Conservation (phyloP, 1,140 invertebrate genomes). For the Drosophila chauvacae region DNA sequence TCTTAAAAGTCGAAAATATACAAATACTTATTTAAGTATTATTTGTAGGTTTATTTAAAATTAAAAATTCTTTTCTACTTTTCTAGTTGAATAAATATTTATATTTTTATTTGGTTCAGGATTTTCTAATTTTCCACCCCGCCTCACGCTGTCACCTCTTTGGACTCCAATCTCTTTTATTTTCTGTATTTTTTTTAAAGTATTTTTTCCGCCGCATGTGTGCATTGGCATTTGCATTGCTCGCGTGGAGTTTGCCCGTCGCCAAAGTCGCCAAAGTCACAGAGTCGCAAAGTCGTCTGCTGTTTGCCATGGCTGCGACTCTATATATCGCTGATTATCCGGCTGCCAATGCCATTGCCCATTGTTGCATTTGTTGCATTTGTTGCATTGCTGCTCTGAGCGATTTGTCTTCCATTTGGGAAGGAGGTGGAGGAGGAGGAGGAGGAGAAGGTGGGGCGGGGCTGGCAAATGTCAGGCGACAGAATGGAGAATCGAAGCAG, state of each 20-base stretch:
- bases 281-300: conserved; percentile 39
- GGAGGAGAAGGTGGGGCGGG: neutral
- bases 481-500: conserved; percentile 67
- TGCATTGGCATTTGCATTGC: conserved; percentile 80
- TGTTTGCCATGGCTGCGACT: conserved; percentile 16
- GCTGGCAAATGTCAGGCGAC: conserved; percentile 59
- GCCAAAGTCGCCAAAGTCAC: conserved; percentile 38
- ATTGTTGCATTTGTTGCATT: conserved; percentile 52
- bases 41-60: neutral
- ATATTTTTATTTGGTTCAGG: no score
- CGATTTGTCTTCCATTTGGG: conserved; percentile 75
- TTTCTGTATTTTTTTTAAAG: conserved; percentile 5
- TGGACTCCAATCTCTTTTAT: conserved; percentile 24
- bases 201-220: conserved; percentile 24
- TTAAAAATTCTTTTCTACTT: neutral
- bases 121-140: neutral
- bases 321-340: conserved; percentile 66
- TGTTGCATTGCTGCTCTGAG: conserved; percentile 40
- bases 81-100: neutral
- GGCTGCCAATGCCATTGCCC: conserved; percentile 74
- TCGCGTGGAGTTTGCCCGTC: conserved; percentile 64
- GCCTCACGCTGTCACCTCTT: conserved; percentile 36
- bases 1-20: no score
- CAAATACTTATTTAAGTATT: no score
- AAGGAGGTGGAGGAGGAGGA: conserved; percentile 3